Conservation (phyloP, 2,113 vertebrate species). For the Forbesichthys papilliferus region DNA sequence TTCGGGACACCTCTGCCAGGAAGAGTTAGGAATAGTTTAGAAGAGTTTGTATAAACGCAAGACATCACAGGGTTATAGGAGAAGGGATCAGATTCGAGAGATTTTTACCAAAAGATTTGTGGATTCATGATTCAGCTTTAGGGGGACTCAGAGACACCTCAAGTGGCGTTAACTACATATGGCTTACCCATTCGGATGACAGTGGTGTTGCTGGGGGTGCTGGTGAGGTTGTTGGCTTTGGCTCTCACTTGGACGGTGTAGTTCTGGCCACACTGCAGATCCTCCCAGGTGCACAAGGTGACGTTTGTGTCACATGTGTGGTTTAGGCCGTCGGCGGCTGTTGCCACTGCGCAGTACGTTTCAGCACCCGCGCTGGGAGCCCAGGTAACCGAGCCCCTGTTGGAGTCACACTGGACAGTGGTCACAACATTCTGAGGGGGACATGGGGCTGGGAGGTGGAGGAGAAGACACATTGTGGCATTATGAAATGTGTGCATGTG, state of each 20-base stretch:
- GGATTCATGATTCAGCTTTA: no score
- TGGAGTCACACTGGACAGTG: slow-evolving; percentile 48
- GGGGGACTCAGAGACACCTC: no score
- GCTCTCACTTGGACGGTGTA: slow-evolving; percentile 65
- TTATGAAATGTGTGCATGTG: neutral
- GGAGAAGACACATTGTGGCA: neutral
- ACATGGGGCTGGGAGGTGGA: slow-evolving; percentile 60
- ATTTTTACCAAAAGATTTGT: no score
- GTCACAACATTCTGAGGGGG: slow-evolving; percentile 61
- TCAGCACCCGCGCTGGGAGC: no score
- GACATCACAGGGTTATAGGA: no score
- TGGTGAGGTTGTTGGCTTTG: slow-evolving; percentile 51
- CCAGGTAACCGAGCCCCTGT: slow-evolving; percentile 43
- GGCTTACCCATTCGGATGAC: slow-evolving; percentile 56
- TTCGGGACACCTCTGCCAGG: no score
- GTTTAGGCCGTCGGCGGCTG: slow-evolving; percentile 28
- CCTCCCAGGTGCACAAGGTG: slow-evolving; percentile 52
- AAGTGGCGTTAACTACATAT: neutral
- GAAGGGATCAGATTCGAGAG: no score
- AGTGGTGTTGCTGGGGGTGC: slow-evolving; percentile 55
- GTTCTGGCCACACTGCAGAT: slow-evolving; percentile 68
- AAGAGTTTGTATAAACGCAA: no score
- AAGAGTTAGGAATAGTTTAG: no score
- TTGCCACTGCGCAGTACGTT: no score
- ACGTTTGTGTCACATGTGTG: slow-evolving; percentile 50